Evolutionary conservation across 2,113 vertebrate genomes (phyloP).

Genomic region (Callaeas wilsoni): DNA sequence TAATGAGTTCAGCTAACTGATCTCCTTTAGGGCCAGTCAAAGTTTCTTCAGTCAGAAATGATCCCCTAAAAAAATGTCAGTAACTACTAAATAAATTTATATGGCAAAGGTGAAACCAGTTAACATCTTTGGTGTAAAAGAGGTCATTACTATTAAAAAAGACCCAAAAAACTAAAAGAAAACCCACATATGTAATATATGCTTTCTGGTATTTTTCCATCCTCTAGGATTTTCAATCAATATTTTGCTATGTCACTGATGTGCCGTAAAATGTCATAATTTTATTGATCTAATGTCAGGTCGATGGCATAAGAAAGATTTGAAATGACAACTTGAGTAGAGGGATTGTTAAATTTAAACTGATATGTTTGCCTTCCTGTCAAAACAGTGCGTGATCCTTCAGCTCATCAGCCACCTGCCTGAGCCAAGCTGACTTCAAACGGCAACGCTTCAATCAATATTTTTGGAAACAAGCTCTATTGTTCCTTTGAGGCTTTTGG

Average conservation of each 20-base stretch:
- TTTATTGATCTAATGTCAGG: constrained; percentile 10
- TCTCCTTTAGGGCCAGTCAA: background rate
- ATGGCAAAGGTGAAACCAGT: background rate
- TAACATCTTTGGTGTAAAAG: background rate
- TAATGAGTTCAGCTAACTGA: background rate
- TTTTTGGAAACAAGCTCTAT: constrained; percentile 16
- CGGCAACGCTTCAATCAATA: background rate
- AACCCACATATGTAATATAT: background rate
- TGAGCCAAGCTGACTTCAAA: background rate
- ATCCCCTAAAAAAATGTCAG: background rate
- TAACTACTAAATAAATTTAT: background rate
- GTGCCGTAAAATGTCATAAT: constrained; percentile 12
- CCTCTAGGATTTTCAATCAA: background rate
- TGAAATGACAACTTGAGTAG: constrained; percentile 16
- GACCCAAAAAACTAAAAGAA: background rate
- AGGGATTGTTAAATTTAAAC: constrained; percentile 44
- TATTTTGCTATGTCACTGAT: background rate
- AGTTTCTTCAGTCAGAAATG: background rate
- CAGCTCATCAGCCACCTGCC: background rate
- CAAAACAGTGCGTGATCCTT: background rate
- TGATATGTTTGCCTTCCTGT: constrained; percentile 26
- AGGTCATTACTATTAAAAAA: background rate
- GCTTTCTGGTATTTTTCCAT: background rate
- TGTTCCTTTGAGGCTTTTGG: background rate
- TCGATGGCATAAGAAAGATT: background rate